Evolutionary conservation across 37 sponge, comb jelly and placozoan genomes (phyloP), one percentile per base, ranked within the genome.

Genomic region (Bolinopsis microptera): DNA sequence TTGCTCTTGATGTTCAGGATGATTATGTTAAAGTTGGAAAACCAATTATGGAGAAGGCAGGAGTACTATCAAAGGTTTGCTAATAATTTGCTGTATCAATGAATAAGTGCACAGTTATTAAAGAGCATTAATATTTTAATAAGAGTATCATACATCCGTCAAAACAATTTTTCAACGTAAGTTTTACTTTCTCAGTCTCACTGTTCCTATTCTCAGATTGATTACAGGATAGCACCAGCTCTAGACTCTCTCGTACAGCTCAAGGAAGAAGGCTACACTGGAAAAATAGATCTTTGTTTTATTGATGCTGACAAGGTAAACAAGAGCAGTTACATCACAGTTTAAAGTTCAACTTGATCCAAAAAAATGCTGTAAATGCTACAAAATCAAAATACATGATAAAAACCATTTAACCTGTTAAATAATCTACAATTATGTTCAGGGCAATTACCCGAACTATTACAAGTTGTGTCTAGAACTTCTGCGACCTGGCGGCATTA

Each of bases 401-500:
- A n/a, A n/a, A n/a, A n/a, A n/a, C n/a, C n/a, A n/a, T n/a, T n/a
- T n/a, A n/a, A n/a, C n/a, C n/a, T n/a, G n/a, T n/a, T n/a, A n/a
- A n/a, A n/a, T n/a, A n/a, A n/a, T n/a, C n/a, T n/a, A n/a, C n/a
- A n/a, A n/a, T n/a, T n/a, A n/a, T n/a, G n/a, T n/a, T 48, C 75
- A 72, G 75, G 35, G 27, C 26, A 86, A 86, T 61, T 86, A 86
- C 90, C 90, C 90, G 1, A 38, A 86, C 90, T 86, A 86, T 61
- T 86, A 41, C 67, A 86, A 86, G 67, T 23, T 41, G 23, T 86
- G 90, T 41, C 26, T 86, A 61, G 90, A 86, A 27, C 35, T 86
- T n/a, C 67, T 86, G 67, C 24, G 67, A 38, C 90, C 90, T 0
- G 90, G 90, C 0, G 90, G 90, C 36, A n/a, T 39, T 1, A 86